Percentiles rank a stretch among this genome's conserved stretches.
phyloP scores from a whole-genome alignment of 2,113 vertebrate species.

The Nanger granti region DNA sequence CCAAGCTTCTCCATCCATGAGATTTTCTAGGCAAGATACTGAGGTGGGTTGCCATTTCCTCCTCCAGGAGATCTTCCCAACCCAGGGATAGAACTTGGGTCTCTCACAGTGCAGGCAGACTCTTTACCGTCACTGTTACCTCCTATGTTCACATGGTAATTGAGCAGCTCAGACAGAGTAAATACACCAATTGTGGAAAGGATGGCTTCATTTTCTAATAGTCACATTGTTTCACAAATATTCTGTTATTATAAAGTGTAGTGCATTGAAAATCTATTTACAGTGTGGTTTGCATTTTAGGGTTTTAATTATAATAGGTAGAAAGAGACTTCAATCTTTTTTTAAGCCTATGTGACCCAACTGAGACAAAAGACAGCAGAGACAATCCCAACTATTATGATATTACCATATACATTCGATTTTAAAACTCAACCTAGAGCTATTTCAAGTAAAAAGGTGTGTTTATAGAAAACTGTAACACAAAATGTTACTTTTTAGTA shows the following conservation, averaged over 20 bases:
- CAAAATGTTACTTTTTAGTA: background rate
- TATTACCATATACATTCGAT: background rate
- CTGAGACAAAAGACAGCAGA: background rate
- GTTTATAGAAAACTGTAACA: background rate
- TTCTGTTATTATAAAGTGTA: background rate
- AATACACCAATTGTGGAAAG: background rate
- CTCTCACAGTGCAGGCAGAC: background rate
- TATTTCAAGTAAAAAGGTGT: background rate
- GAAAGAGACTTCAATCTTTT: background rate
- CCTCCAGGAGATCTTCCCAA: background rate
- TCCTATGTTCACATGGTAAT: background rate
- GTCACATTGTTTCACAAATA: background rate
- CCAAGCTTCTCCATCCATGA: background rate
- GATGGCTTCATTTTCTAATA: background rate
- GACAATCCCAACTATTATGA: background rate
- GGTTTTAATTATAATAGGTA: background rate
- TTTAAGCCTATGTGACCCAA: background rate
- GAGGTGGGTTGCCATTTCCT: background rate
- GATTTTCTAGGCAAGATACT: background rate
- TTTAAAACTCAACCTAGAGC: background rate
- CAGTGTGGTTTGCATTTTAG: background rate
- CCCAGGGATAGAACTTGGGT: background rate
- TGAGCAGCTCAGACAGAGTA: background rate
- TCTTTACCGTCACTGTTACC: background rate
- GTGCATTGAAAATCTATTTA: background rate